Base-by-base conservation (phyloP, 2,797 vertebrate genomes). In the Phoeniculus purpureus region DNA sequence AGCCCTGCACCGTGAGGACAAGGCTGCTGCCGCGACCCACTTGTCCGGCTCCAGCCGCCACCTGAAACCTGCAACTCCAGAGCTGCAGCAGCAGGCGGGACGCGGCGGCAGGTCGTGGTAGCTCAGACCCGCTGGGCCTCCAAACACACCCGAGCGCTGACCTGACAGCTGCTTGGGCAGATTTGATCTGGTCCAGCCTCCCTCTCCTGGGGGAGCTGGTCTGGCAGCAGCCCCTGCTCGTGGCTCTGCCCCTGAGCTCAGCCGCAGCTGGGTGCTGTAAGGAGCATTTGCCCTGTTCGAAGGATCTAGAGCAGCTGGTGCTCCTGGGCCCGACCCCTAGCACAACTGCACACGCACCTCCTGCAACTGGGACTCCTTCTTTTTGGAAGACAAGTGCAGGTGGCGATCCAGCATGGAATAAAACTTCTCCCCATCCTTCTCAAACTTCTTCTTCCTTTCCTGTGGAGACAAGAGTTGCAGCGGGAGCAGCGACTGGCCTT, bases 391-490 rank as follows among this genome's bases (percentile, higher is more conserved):
- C 25, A 99, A 94, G 95, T 98, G 98, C 92, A 99, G 96, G 89
- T 99, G 98, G 80, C 99, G 99, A 93, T 99, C 99, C 93, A 99
- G 93, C 94, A 98, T 98, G 60, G 99, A 99, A 97, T 99, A 99
- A 97, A 99, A 99, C 83, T 98, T 99, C 89, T 99, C 99, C 59
- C 98, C 98, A 92, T 99, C 99, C 87, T 99, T 99, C 95, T 99
- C 99, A 93, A 99, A 99, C 97, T 99, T 99, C 94, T 99, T 99
- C 95, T 97, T 99, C 92, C 98, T 98, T 56, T 99, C 99, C 98
- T 99, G 96, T 27, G 95, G 70, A 31, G 72, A 48, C 16, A 84
- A 95, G 29, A 97, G 23, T 96, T 86, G 66, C 26, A 81, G 37
- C 45, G 87, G 50, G 84, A 90, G 10, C n/a, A 15, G 16, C 58